Evolutionary conservation across 2,797 vertebrate genomes (phyloP).

Genomic region (Myotis vivesi): DNA sequence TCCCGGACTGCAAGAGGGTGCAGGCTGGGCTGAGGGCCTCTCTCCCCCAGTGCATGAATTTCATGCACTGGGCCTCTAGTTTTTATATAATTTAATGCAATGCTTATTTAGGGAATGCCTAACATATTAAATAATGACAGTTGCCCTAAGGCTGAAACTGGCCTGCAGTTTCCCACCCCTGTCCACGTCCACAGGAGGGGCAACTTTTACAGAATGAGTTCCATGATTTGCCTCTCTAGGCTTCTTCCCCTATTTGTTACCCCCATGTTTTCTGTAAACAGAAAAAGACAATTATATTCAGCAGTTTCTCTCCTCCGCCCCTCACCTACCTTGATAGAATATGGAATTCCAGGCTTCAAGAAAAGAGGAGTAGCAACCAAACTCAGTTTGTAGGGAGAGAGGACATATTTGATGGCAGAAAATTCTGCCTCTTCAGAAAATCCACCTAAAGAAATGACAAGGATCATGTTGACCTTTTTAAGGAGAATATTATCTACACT

Average conservation of each 20-base stretch:
- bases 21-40: too few relatives aligned
- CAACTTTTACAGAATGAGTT: neutral
- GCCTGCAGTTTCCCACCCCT: neutral
- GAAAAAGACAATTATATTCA: neutral
- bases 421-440: conserved; percentile 91
- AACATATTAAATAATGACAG: neutral
- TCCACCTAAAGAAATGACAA: conserved; percentile 86
- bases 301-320: neutral
- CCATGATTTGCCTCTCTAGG: neutral
- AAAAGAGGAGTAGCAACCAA: conserved; percentile 93
- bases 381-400: conserved; percentile 89
- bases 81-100: neutral
- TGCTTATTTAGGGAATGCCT: neutral
- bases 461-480: neutral
- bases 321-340: conserved; percentile 88
- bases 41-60: too few relatives aligned
- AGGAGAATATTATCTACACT: neutral
- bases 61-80: too few relatives aligned
- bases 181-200: neutral
- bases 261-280: neutral
- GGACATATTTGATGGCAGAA: conserved; percentile 86
- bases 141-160: neutral
- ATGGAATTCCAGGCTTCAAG: conserved; percentile 94
- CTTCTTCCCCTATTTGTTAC: neutral
- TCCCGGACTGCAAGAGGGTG: too few relatives aligned